Evolutionary conservation across 2,113 vertebrate species (phyloP).

Genomic region (Rhabdornis inornatus): DNA sequence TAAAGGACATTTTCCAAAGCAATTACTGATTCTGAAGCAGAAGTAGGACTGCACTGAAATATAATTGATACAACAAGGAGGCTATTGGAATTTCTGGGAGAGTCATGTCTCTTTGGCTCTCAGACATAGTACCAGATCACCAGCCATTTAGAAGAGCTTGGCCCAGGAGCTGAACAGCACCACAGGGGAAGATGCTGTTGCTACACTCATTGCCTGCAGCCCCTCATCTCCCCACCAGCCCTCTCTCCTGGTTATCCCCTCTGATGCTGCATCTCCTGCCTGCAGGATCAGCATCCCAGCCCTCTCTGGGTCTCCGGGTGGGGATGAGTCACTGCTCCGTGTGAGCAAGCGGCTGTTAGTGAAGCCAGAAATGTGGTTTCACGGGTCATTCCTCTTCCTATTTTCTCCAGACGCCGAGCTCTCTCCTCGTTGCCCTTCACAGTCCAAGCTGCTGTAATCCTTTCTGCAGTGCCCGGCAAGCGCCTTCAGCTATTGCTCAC

Average conservation of each 20-base stretch:
- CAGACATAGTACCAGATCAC: not conserved
- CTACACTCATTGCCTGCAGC: not conserved
- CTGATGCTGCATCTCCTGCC: not conserved
- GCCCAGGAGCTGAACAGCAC: not conserved
- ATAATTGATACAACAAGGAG: not conserved
- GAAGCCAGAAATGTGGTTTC: not conserved
- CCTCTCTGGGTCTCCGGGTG: rapidly evolving
- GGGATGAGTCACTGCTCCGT: rapidly evolving
- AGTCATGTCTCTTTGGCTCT: not conserved
- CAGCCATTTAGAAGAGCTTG: not conserved
- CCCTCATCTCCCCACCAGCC: not conserved
- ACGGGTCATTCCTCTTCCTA: not conserved
- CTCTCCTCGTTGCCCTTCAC: not conserved
- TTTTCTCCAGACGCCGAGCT: not conserved
- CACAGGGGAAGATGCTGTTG: not conserved
- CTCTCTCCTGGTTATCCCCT: not conserved
- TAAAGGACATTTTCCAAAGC: not conserved
- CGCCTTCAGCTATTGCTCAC: rapidly evolving
- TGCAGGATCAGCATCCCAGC: not conserved
- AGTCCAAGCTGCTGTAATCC: not conserved
- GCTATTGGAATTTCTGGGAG: not conserved
- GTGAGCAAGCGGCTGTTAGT: not conserved
- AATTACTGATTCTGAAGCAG: not conserved
- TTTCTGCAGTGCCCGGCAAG: not conserved
- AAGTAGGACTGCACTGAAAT: not conserved